Base-by-base conservation (phyloP, 2,888 invertebrate genomes). In the Cataglyphis livida region DNA sequence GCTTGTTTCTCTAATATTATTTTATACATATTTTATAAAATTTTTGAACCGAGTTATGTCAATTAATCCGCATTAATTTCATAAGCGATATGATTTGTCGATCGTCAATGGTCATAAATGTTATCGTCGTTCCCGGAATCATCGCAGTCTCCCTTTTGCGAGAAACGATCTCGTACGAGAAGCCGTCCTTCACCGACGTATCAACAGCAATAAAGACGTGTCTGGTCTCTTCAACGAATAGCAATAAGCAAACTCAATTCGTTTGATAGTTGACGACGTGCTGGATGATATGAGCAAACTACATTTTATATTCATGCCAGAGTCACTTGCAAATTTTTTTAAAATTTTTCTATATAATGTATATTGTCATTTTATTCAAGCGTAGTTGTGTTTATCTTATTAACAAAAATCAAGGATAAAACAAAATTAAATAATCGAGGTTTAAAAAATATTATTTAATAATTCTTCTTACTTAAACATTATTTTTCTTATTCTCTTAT, bases 51-150 rank as follows among this genome's bases (percentile, higher is more conserved):
- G 25, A n/a, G 12, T 73, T 64, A 65, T 25, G 21, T 57, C 41
- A 41, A 1, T 9, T 18, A 28, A n/a, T 12, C 25, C 18, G 25
- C 41, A 41, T 82, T 81, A 81, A 86, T 76, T 81, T 81, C 38
- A 75, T 54, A 54, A 76, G 32, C 35, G 21, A 32, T 51, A 35
- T 66, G 61, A 32, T 83, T 81, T 71, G 62, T 70, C 12, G 41
- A 12, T 12, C 21, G 12, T 71, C 62, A 66, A 6, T 41, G 41
- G 12, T 65, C 32, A 57, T 75, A 62, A 74, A 82, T 65, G 75
- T 71, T 82, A 86, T 75, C 79, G 51, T 54, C 75, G 48, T 87
- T 82, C 84, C 38, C 32, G 44, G 84, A 87, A 87, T 48, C 21
- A 44, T 15, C 44, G 51, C 61, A 61, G 44, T 28, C 25, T 54